Evolutionary conservation across 2,113 vertebrate species (phyloP).

Genomic region (Sarotherodon lohbergeri): DNA sequence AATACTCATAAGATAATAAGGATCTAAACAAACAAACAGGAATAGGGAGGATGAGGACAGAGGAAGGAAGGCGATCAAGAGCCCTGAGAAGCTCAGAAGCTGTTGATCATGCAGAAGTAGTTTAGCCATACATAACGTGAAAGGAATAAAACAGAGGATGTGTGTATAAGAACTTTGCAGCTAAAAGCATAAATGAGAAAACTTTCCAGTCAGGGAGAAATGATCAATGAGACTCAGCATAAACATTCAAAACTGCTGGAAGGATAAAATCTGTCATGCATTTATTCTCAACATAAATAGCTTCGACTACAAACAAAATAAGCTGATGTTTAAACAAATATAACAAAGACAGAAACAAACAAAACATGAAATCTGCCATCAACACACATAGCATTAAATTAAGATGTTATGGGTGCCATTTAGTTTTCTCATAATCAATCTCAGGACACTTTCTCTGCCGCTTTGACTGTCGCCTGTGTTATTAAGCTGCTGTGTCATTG

Average conservation of each 20-base stretch:
- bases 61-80: neutral
- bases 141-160: neutral
- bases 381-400: neutral
- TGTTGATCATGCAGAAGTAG: conserved; percentile 4
- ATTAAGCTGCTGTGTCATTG: neutral
- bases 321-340: neutral
- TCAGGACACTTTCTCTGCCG: neutral
- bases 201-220: neutral
- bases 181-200: neutral
- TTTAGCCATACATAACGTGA: neutral
- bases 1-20: neutral
- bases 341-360: neutral
- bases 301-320: neutral
- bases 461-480: neutral
- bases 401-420: neutral
- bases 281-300: neutral
- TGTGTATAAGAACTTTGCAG: neutral
- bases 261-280: neutral
- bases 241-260: neutral
- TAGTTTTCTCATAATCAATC: neutral
- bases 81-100: neutral
- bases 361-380: neutral
- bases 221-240: neutral
- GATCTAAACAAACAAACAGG: neutral
- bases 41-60: neutral